Base-by-base conservation (phyloP, 2,888 invertebrate genomes). In the Pseudococcus viburni region DNA sequence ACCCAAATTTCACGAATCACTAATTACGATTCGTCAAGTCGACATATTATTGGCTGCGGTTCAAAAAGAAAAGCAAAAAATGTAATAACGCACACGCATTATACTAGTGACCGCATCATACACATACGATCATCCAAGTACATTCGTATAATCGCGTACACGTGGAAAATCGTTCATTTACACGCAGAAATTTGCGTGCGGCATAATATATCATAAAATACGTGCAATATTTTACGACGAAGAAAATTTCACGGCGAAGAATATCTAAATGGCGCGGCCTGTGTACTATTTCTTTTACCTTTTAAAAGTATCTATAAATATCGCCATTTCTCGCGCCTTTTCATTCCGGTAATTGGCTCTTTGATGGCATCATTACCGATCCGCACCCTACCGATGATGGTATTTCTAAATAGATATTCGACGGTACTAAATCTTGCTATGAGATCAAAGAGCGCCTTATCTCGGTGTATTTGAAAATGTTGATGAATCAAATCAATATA, bases 1-100 rank as follows among this genome's bases (percentile, higher is more conserved):
- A 83, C 80, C 80, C 80, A 83, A 83, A 83, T 83, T 83, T 83
- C 80, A 83, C 80, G 80, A 83, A 83, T 83, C 77, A 83, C 80
- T 83, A 83, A 83, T 83, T 83, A 83, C 80, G 33, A 46, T 12
- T 83, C 19, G n/a, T 83, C 39, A 19, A 46, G 42, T 83, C 46
- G 46, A 46, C 80, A 46, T 39, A 46, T 80, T 46, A 46, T 46
- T 83, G 80, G 80, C 80, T 42, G 5, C 17, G 12, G 19, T 83
- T 46, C 80, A 83, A 83, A 73, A 39, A 15, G 80, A 83, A 83
- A 3, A 15, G 80, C 19, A 46, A 9, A 83, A 64, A 19, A 64
- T 11, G 22, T 22, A 64, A 59, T 59, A 55, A 22, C 64, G 9
- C 22, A 64, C 15, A 22, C 22, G 64, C 64, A 64, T 64, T 22